phyloP scores from a whole-genome alignment of 2,888 invertebrate genomes.

The Euplagia quadripunctaria region DNA sequence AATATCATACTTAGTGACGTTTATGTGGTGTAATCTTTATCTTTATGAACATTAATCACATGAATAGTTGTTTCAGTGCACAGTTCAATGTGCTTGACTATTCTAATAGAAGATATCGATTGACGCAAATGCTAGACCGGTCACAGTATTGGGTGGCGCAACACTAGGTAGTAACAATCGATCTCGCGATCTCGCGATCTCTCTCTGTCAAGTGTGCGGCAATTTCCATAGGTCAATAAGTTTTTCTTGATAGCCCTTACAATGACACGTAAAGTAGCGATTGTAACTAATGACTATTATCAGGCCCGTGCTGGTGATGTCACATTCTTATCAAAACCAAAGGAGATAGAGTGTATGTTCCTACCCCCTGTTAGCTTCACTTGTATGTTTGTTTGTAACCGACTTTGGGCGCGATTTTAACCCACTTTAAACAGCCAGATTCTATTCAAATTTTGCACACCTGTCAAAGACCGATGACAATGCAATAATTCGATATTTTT shows the following conservation, averaged over 20 bases:
- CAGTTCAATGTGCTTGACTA: constrained; percentile 2
- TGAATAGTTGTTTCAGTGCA: constrained; percentile 12
- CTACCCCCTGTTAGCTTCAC: no score
- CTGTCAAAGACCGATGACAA: no score
- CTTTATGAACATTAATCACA: constrained; percentile 3
- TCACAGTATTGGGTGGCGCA: constrained; percentile 16
- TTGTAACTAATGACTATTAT: constrained; percentile 46
- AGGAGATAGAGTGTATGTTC: not conserved
- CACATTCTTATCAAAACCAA: constrained; percentile 19
- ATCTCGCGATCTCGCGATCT: no score
- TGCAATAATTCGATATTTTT: no score
- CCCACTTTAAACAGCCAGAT: no score
- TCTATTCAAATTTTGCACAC: no score
- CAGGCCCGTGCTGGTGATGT: constrained; percentile 30
- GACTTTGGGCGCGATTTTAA: no score
- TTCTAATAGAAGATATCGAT: constrained; percentile 2
- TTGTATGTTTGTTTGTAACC: no score
- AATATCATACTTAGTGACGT: not conserved
- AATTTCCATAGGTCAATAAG: constrained; percentile 61
- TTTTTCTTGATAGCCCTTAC: constrained; percentile 52
- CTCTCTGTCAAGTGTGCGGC: constrained; percentile 44
- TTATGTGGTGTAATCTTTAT: constrained; percentile 1
- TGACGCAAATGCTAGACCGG: constrained; percentile 11
- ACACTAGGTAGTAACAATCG: constrained; percentile 12
- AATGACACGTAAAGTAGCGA: constrained; percentile 31